Evolutionary conservation across 1,140 invertebrate species (phyloP).

Genomic region (Akabosia matsudoensis): DNA sequence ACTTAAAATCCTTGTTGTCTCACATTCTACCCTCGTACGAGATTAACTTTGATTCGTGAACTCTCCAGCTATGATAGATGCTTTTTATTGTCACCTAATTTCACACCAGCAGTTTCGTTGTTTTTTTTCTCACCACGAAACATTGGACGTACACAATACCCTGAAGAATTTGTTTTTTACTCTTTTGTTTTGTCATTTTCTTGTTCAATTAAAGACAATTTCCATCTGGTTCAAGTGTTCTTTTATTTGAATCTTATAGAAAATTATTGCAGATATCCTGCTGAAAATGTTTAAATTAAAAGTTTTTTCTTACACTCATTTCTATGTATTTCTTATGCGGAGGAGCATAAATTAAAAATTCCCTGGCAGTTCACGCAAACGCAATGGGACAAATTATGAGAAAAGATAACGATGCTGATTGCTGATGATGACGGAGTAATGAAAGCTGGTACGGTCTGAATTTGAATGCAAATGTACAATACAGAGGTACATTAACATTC

Average conservation of each 20-base stretch:
- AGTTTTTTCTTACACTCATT: background rate
- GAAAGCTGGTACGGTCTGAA: background rate
- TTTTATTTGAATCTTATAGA: too few relatives aligned
- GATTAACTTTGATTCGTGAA: conserved; percentile 2
- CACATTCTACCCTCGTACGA: too few relatives aligned
- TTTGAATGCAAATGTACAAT: background rate
- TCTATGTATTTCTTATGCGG: background rate
- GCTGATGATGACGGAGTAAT: background rate
- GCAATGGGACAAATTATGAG: background rate
- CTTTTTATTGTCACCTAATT: conserved; percentile 24
- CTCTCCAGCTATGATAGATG: background rate
- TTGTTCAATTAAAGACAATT: background rate
- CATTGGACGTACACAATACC: background rate
- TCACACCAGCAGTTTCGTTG: background rate
- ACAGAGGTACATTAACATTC: conserved; percentile 16
- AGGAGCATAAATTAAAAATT: background rate
- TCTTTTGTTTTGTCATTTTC: background rate
- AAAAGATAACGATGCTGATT: background rate
- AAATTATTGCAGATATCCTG: background rate
- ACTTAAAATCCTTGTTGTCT: too few relatives aligned
- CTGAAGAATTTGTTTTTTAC: background rate
- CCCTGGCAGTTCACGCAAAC: background rate
- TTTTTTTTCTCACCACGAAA: background rate
- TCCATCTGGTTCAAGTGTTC: background rate
- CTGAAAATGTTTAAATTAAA: background rate